Evolutionary conservation across 2,888 invertebrate species (phyloP).

Genomic region (Hirtodrosophila trivittata): DNA sequence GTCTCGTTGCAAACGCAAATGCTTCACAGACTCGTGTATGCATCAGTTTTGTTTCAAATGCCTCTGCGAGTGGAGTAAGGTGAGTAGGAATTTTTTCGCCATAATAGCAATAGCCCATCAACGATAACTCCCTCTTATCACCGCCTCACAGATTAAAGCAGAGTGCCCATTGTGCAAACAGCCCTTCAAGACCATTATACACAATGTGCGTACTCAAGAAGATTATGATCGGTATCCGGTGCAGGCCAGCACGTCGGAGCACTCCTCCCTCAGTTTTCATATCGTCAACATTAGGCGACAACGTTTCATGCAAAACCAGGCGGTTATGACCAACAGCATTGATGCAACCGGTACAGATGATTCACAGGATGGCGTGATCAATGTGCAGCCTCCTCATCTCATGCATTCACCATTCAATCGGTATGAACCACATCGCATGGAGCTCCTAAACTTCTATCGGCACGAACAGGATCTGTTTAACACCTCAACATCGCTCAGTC

Average conservation of each 20-base stretch:
- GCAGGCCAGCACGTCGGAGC: slow-evolving; percentile 70
- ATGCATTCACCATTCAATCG: slow-evolving; percentile 51
- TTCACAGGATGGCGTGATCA: slow-evolving; percentile 38
- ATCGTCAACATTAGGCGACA: slow-evolving; percentile 56
- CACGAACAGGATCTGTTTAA: slow-evolving; percentile 72
- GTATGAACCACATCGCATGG: slow-evolving; percentile 73
- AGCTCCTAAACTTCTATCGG: slow-evolving; percentile 79
- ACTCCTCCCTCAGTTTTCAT: slow-evolving; percentile 55
- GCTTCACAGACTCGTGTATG: slow-evolving; percentile 95
- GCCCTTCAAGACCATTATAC: slow-evolving; percentile 94
- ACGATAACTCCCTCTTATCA: too few species aligned
- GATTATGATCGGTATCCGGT: slow-evolving; percentile 94
- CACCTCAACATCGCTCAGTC: slow-evolving; percentile 73
- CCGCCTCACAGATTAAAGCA: slow-evolving; percentile 91
- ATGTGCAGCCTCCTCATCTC: slow-evolving; percentile 21
- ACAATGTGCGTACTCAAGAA: slow-evolving; percentile 93
- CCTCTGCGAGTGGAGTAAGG: slow-evolving; percentile 96
- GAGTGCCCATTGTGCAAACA: slow-evolving; percentile 98
- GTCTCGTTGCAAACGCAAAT: slow-evolving; percentile 93
- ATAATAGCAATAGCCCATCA: too few species aligned
- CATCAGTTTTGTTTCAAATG: slow-evolving; percentile 98
- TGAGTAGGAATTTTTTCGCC: slow-evolving; percentile 71
- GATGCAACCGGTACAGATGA: slow-evolving; percentile 36
- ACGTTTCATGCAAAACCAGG: slow-evolving; percentile 53
- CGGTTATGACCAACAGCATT: slow-evolving; percentile 50